A percentile compares a stretch with the other conserved stretches of the same genome.
Conservation (phyloP, 2,113 vertebrate genomes). For the Bungarus multicinctus region DNA sequence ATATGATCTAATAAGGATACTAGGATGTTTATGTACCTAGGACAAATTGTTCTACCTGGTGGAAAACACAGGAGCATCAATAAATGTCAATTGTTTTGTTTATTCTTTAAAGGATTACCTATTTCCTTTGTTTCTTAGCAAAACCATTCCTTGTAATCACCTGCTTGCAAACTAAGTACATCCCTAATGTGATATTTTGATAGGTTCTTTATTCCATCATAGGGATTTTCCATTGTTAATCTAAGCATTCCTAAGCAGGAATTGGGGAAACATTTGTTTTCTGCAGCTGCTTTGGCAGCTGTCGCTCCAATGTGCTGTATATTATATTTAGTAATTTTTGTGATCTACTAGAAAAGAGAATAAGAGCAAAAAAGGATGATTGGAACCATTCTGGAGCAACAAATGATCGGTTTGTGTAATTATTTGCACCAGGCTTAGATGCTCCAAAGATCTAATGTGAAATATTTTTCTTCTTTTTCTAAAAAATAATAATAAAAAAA, state of each 20-base stretch:
- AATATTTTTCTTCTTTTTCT: background rate
- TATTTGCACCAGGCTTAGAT: constrained; percentile 33
- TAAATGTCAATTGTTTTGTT: constrained; percentile 2
- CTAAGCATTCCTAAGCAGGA: constrained; percentile 3
- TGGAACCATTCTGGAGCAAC: constrained; percentile 1
- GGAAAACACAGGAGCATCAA: background rate
- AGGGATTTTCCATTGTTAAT: constrained; percentile 42
- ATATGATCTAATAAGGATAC: fast-evolving
- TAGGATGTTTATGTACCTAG: background rate
- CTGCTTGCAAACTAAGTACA: background rate
- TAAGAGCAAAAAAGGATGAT: constrained; percentile 15
- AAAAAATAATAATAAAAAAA: background rate
- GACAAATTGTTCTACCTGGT: background rate
- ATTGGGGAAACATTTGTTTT: constrained; percentile 59
- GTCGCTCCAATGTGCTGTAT: constrained; percentile 55
- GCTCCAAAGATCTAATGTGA: constrained; percentile 8
- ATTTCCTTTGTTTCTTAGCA: background rate
- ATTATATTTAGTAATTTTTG: constrained; percentile 49
- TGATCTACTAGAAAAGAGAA: constrained; percentile 27
- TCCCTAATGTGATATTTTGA: constrained; percentile 4
- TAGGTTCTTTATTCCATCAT: constrained; percentile 17
- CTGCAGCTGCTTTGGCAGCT: constrained; percentile 56
- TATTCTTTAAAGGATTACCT: background rate
- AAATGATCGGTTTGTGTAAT: constrained; percentile 28
- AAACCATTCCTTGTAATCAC: background rate